Evolutionary conservation across 2,888 invertebrate genomes (phyloP).

Genomic region (Hyalella azteca): DNA sequence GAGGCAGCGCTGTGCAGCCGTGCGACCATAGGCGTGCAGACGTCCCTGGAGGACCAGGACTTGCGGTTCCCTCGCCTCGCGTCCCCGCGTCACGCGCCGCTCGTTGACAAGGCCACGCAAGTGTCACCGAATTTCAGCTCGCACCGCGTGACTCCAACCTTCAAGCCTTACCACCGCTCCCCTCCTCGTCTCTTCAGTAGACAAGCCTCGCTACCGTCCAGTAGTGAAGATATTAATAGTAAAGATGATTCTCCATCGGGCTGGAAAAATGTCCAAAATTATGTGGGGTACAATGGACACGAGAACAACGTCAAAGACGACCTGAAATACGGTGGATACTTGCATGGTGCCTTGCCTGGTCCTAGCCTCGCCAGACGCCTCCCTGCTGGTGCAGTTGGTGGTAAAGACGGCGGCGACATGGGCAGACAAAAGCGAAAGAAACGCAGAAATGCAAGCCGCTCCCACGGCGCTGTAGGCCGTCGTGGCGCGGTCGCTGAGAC

Average conservation of each 20-base stretch:
- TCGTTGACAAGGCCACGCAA: slow-evolving; percentile 47
- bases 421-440: slow-evolving; percentile 8
- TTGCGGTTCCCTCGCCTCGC: background rate
- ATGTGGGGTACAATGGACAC: background rate
- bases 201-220: background rate
- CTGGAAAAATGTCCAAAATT: background rate
- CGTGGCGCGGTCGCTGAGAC: slow-evolving; percentile 27
- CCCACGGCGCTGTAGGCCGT: background rate
- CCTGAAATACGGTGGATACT: too few relatives aligned
- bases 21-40: slow-evolving; percentile 47
- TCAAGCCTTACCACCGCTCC: background rate
- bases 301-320: too few relatives aligned
- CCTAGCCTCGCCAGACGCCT: background rate
- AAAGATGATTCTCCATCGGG: background rate
- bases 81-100: background rate
- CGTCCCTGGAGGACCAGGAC: slow-evolving; percentile 41
- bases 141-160: background rate
- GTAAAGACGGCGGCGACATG: background rate
- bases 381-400: background rate
- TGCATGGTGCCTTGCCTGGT: too few relatives aligned
- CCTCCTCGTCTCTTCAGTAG: background rate
- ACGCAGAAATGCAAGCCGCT: background rate
- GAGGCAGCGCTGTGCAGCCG: background rate
- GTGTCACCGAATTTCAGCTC: slow-evolving; percentile 33
- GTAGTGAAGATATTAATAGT: background rate